A percentile compares a stretch with the other conserved stretches of the same genome.
These are phyloP conservation scores for Mohoua ochrocephala DNA, from an alignment of 2,113 vertebrate genomes.

Conservation along the genomic window DNA sequence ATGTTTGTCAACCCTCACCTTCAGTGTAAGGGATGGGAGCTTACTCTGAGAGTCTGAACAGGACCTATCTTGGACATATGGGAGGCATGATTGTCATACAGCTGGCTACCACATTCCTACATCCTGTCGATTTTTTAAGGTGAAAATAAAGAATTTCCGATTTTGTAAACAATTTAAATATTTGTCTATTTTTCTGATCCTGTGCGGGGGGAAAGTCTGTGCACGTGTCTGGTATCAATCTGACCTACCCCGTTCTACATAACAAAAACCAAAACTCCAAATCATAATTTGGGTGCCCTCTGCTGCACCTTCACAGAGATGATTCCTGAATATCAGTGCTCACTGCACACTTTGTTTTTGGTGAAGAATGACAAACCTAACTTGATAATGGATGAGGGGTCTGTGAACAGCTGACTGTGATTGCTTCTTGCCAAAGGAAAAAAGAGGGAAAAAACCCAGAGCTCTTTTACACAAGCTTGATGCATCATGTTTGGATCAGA, in stretches of 20 bases:
- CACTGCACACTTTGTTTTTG: not conserved
- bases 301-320: not conserved
- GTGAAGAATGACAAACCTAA: not conserved
- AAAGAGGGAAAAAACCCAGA: not conserved
- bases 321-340: not conserved
- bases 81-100: not conserved
- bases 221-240: not conserved
- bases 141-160: not conserved
- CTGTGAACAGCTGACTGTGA: not conserved
- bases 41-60: not conserved
- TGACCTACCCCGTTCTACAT: not conserved
- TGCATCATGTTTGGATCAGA: not conserved
- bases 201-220: not conserved
- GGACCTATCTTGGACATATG: not conserved
- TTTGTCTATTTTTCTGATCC: not conserved
- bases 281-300: not conserved
- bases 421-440: not conserved
- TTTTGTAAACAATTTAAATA: conserved; percentile 30
- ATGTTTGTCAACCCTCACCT: not conserved
- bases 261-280: not conserved
- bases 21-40: not conserved
- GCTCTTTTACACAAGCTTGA: not conserved
- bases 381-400: not conserved
- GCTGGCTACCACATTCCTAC: not conserved
- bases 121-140: not conserved